Percentiles rank a stretch among this genome's conserved stretches.
Evolutionary conservation across 1,140 invertebrate species (phyloP).

Genomic region (Tetragnatha versicolor): DNA sequence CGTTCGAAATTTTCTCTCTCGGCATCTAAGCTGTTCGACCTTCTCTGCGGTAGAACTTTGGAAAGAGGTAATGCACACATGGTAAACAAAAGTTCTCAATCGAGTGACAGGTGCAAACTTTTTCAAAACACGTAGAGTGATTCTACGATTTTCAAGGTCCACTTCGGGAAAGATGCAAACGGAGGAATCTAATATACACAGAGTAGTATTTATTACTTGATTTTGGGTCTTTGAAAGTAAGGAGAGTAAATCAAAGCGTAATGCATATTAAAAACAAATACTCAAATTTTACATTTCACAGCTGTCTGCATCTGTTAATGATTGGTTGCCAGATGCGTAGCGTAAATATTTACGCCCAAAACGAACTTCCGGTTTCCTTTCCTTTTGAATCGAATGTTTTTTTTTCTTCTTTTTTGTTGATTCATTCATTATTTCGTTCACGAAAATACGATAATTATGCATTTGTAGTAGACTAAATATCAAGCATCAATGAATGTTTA

Average conservation of each 20-base stretch:
- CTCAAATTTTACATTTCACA: conserved; percentile 18
- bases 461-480: no score
- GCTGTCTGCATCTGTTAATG: no score
- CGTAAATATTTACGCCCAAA: no score
- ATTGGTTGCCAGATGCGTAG: no score
- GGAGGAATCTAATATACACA: neutral
- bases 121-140: neutral
- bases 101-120: conserved; percentile 12
- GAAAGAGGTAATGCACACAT: conserved; percentile 54
- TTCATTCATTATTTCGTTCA: no score
- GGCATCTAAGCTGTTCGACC: conserved; percentile 55
- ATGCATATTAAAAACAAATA: conserved; percentile 43
- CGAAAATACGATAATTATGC: no score
- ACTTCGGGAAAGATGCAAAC: conserved; percentile 22
- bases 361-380: no score
- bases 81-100: neutral
- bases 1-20: conserved; percentile 59
- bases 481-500: no score
- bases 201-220: neutral
- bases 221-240: conserved; percentile 14
- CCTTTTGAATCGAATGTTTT: no score
- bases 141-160: conserved; percentile 6
- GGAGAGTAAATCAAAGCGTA: neutral
- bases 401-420: no score
- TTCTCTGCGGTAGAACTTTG: conserved; percentile 55